Conservation (phyloP, 2,113 vertebrate genomes). For the Microcebus murinus region DNA sequence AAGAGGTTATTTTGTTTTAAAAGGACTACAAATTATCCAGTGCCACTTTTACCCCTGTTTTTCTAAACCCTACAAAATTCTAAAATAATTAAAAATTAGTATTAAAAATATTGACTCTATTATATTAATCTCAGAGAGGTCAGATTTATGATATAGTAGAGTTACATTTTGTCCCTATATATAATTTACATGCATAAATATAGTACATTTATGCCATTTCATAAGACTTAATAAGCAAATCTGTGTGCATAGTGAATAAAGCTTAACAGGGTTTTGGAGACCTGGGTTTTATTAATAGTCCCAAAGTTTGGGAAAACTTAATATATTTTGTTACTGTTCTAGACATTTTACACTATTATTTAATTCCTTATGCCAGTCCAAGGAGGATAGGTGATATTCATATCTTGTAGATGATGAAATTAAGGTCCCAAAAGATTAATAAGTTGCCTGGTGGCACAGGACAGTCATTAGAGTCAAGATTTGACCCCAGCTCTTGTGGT, state of each 20-base stretch:
- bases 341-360: neutral
- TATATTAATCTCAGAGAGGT: neutral
- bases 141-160: neutral
- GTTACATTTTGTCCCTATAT: neutral
- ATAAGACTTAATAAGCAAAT: neutral
- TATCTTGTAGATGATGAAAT: neutral
- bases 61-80: neutral
- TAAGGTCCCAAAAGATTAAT: neutral
- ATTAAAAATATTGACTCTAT: neutral
- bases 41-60: neutral
- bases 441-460: neutral
- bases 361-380: neutral
- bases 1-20: neutral
- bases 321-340: neutral
- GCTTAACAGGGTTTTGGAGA: neutral
- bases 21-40: neutral
- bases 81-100: conserved; percentile 10
- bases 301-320: neutral
- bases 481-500: neutral
- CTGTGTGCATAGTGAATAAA: neutral
- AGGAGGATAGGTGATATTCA: neutral
- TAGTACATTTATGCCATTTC: neutral
- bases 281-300: neutral
- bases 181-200: neutral
- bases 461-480: neutral